A percentile compares a stretch with the other conserved stretches of the same genome.
These are phyloP conservation scores for Diarsia mendica DNA, from an alignment of 2,888 invertebrate species.

Conservation along the genomic window DNA sequence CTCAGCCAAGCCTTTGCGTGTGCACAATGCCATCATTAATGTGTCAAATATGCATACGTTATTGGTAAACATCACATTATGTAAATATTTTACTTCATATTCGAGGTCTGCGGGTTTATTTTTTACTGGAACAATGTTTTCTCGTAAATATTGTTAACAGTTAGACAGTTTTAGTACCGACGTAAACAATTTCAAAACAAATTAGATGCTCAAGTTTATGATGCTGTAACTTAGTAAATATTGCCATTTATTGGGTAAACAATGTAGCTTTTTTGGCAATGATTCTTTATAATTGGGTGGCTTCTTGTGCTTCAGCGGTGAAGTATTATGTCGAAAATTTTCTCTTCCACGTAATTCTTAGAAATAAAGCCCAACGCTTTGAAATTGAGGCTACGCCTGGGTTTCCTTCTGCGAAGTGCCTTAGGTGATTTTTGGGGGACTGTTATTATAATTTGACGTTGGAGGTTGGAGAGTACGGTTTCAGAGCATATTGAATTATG, in stretches of 20 bases:
- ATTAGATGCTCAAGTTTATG: conserved; percentile 36
- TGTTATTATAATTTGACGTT: background rate
- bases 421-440: too few relatives aligned
- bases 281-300: conserved; percentile 14
- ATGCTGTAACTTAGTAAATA: conserved; percentile 23
- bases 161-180: conserved; percentile 12
- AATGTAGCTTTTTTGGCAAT: conserved; percentile 12
- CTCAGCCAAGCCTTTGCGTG: conserved; percentile 43
- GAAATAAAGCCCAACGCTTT: background rate
- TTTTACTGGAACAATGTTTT: conserved; percentile 12
- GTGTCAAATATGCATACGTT: conserved; percentile 48
- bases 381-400: background rate
- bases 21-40: conserved; percentile 53
- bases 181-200: conserved; percentile 16
- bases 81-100: conserved; percentile 31
- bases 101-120: conserved; percentile 26
- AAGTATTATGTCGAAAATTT: background rate
- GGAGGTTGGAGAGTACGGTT: background rate
- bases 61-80: conserved; percentile 51
- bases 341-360: background rate
- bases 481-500: background rate
- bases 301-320: conserved; percentile 9
- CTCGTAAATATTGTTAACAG: background rate
- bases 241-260: conserved; percentile 17
- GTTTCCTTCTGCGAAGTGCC: background rate